These are phyloP conservation scores for Anarrhichthys ocellatus DNA, from an alignment of 2,113 vertebrate genomes.

Conservation along the genomic window DNA sequence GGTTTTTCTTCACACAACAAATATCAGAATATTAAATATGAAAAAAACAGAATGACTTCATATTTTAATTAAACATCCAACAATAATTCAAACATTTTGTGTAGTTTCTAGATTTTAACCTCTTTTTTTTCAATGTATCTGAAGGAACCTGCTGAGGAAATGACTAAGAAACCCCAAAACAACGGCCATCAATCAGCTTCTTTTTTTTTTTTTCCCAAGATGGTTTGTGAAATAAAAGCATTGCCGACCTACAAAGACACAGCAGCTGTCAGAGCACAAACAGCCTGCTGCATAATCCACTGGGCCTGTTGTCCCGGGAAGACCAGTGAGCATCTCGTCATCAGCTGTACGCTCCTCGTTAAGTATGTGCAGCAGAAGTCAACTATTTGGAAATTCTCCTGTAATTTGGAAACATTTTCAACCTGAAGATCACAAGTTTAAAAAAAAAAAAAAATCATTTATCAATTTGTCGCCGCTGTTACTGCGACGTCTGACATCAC, in stretches of 20 bases:
- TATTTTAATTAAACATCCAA: conserved; percentile 13
- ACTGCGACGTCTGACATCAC: not conserved
- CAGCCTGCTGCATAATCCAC: not conserved
- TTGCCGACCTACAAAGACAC: not conserved
- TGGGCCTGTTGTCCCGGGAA: not conserved
- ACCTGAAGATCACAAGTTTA: not conserved
- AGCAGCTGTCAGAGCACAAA: not conserved
- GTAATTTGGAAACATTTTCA: conserved; percentile 6
- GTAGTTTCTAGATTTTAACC: not conserved
- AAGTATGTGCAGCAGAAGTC: not conserved
- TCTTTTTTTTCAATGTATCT: not conserved
- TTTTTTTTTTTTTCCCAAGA: not conserved
- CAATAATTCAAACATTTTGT: not conserved
- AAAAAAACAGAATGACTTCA: not conserved
- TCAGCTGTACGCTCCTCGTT: not conserved
- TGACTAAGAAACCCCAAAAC: not conserved
- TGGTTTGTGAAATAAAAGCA: not conserved
- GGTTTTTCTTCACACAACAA: not conserved
- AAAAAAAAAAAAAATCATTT: not conserved
- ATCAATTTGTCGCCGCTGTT: not conserved
- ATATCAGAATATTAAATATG: not conserved
- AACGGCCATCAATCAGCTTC: not conserved
- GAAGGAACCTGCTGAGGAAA: not conserved
- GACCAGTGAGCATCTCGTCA: not conserved
- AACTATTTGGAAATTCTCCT: not conserved